These are phyloP conservation scores for Poeciliopsis infans DNA, from an alignment of 2,797 vertebrate genomes.

Conservation along the genomic window DNA sequence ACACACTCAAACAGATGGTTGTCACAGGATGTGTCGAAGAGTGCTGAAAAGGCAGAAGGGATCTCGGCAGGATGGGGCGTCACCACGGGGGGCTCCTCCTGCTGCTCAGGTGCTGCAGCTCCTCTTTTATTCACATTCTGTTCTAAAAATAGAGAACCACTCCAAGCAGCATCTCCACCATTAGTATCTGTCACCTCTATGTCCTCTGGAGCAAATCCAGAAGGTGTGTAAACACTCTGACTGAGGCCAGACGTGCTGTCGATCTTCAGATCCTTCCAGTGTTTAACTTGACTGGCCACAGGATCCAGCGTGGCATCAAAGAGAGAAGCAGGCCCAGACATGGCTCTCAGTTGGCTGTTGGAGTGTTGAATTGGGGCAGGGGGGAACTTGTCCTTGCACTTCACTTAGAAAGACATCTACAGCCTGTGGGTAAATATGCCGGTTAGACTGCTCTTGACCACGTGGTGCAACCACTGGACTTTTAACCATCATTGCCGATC, in stretches of 20 bases:
- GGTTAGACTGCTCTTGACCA: slow-evolving; percentile 34
- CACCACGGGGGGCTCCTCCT: not conserved
- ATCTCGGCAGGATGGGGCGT: slow-evolving; percentile 6
- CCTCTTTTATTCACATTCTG: slow-evolving; percentile 3
- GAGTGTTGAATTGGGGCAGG: slow-evolving; percentile 25
- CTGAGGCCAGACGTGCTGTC: slow-evolving; percentile 4
- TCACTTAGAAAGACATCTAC: slow-evolving; percentile 32
- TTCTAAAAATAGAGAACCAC: slow-evolving; percentile 9
- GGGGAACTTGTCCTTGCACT: slow-evolving; percentile 38
- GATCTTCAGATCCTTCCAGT: slow-evolving; percentile 18
- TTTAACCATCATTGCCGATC: slow-evolving; percentile 35
- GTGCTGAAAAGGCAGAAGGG: slow-evolving; percentile 1
- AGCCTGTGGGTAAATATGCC: slow-evolving; percentile 35
- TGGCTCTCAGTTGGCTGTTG: slow-evolving; percentile 14
- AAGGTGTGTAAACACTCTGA: slow-evolving; percentile 29
- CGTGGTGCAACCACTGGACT: slow-evolving; percentile 31
- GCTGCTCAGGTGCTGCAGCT: slow-evolving; percentile 22
- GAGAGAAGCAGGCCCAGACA: slow-evolving; percentile 57
- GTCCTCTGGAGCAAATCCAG: slow-evolving; percentile 13
- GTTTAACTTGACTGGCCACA: slow-evolving; percentile 12
- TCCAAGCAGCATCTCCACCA: slow-evolving; percentile 2
- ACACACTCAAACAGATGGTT: slow-evolving; percentile 6
- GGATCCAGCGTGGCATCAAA: slow-evolving; percentile 4
- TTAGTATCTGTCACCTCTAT: slow-evolving; percentile 12
- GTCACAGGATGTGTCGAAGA: not conserved